A percentile compares a stretch with the other conserved stretches of the same genome.
Evolutionary conservation across 1,140 invertebrate species (phyloP).

Genomic region (Pseudachorutes palmiensis): DNA sequence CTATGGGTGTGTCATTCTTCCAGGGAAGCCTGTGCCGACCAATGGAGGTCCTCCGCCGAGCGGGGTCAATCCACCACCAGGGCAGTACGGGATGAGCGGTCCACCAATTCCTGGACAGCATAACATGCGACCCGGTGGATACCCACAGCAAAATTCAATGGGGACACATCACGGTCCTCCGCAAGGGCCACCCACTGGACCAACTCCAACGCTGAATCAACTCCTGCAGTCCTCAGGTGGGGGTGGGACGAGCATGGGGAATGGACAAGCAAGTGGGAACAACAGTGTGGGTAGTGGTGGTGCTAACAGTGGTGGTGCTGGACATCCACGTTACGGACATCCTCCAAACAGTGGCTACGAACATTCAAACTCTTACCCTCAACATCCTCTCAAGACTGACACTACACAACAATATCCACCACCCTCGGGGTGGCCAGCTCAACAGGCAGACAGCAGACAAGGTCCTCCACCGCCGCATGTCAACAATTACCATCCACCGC

Average conservation of each 20-base stretch:
- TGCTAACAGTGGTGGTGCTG: constrained; percentile 34
- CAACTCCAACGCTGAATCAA: constrained; percentile 83
- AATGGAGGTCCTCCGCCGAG: constrained; percentile 23
- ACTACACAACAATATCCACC: constrained; percentile 9
- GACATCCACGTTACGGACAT: constrained; percentile 21
- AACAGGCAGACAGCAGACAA: neutral
- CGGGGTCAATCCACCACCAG: constrained; percentile 18
- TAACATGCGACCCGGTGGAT: neutral
- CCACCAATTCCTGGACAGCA: neutral
- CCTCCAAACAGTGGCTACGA: constrained; percentile 31
- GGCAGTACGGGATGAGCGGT: constrained; percentile 15
- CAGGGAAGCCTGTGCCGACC: constrained; percentile 27
- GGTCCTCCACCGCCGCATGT: constrained; percentile 17
- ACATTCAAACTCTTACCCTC: constrained; percentile 10
- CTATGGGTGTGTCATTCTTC: neutral
- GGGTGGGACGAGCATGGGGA: constrained; percentile 12
- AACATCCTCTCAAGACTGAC: constrained; percentile 9
- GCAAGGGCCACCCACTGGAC: constrained; percentile 60
- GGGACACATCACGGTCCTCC: constrained; percentile 38
- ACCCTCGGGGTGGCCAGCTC: neutral
- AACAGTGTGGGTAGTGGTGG: constrained; percentile 45
- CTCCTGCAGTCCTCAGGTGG: constrained; percentile 60
- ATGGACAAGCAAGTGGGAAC: constrained; percentile 45
- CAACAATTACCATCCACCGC: constrained; percentile 42
- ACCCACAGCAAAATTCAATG: neutral